These are phyloP conservation scores for Mycalesis mineus DNA, from an alignment of 2,888 invertebrate species.

Conservation along the genomic window DNA sequence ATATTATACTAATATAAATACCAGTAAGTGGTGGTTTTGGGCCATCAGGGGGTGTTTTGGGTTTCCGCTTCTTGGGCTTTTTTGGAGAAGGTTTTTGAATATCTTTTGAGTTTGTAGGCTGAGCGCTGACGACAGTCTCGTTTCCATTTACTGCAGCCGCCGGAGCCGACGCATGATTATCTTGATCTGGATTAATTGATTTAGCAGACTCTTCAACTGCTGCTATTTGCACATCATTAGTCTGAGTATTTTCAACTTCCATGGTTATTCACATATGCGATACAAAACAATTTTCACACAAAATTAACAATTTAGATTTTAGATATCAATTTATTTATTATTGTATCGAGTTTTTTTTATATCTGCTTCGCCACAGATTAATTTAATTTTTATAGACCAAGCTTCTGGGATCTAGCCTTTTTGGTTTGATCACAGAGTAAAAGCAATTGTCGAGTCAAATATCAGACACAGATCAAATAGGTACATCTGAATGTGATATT, in stretches of 20 bases:
- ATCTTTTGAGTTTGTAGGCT: slow-evolving; percentile 37
- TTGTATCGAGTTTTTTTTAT: too few species aligned
- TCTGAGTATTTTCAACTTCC: slow-evolving; percentile 26
- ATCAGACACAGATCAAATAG: too few species aligned
- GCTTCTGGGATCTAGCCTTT: too few species aligned
- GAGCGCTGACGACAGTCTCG: slow-evolving; percentile 23
- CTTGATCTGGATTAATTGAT: slow-evolving; percentile 27
- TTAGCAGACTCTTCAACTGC: slow-evolving; percentile 29
- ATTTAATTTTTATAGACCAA: too few species aligned
- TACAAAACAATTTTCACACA: too few species aligned
- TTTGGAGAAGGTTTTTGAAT: slow-evolving; percentile 57
- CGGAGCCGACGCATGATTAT: slow-evolving; percentile 9
- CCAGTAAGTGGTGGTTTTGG: slow-evolving; percentile 86
- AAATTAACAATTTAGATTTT: too few species aligned
- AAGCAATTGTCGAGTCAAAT: too few species aligned
- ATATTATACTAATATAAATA: slow-evolving; percentile 37
- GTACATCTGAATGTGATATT: too few species aligned
- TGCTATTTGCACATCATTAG: slow-evolving; percentile 23
- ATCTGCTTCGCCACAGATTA: too few species aligned
- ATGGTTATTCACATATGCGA: slow-evolving; percentile 6
- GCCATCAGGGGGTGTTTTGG: slow-evolving; percentile 84
- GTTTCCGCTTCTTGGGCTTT: slow-evolving; percentile 82
- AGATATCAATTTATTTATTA: too few species aligned
- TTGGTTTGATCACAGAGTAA: too few species aligned
- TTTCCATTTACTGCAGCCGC: slow-evolving; percentile 24